These are phyloP conservation scores for Andrena haemorrhoa DNA, from an alignment of 2,888 invertebrate genomes.

Conservation along the genomic window DNA sequence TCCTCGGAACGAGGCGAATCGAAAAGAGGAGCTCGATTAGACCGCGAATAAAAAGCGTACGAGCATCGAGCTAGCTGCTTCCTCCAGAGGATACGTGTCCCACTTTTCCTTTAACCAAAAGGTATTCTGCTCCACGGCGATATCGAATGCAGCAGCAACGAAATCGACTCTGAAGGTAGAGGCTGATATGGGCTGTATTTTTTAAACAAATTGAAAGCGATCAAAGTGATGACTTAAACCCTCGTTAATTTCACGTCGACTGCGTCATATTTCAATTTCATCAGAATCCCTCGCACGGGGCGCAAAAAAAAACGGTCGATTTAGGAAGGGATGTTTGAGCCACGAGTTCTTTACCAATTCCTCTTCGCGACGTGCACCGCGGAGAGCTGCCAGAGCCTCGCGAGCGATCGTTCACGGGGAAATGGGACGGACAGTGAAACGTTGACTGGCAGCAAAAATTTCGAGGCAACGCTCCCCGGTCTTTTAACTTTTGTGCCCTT, in stretches of 20 bases:
- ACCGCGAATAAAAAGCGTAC: conserved; percentile 5
- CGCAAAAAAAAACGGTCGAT: too few species aligned
- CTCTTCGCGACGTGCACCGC: not conserved
- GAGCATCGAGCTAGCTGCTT: too few species aligned
- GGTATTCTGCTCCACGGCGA: not conserved
- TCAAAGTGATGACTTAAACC: too few species aligned
- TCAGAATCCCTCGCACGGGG: too few species aligned
- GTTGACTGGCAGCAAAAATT: conserved; percentile 37
- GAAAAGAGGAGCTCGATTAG: conserved; percentile 30
- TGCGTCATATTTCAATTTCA: too few species aligned
- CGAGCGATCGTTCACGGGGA: not conserved
- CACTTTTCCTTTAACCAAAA: not conserved
- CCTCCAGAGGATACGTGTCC: too few species aligned
- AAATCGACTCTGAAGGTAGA: not conserved
- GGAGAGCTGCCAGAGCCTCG: not conserved
- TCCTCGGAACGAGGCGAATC: conserved; percentile 1
- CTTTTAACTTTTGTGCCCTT: conserved; percentile 31
- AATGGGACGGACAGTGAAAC: conserved; percentile 27
- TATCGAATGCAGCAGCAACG: not conserved
- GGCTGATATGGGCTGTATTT: too few species aligned
- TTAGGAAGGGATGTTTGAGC: not conserved
- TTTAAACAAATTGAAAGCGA: too few species aligned
- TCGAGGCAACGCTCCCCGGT: conserved; percentile 4
- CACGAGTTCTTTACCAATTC: conserved; percentile 35
- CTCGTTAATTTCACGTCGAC: too few species aligned